A percentile compares a stretch with the other conserved stretches of the same genome.
Evolutionary conservation across 1,140 invertebrate genomes (phyloP).

Genomic region (Drosophila varians): DNA sequence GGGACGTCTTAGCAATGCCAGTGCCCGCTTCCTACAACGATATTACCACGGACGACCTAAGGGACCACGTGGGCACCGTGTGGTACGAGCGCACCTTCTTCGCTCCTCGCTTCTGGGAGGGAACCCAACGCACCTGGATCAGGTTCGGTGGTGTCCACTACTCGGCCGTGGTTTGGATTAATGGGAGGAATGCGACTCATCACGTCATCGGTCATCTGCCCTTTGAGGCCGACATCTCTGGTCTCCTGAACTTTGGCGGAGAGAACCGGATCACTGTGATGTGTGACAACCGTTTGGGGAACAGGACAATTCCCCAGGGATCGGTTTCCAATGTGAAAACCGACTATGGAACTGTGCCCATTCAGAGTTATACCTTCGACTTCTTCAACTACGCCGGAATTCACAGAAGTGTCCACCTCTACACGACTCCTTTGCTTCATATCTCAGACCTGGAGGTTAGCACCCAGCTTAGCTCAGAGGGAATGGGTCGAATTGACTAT

Average conservation of each 20-base stretch:
- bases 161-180: slow-evolving; percentile 94
- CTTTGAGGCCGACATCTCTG: slow-evolving; percentile 93
- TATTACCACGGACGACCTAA: slow-evolving; percentile 91
- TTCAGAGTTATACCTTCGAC: slow-evolving; percentile 96
- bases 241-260: slow-evolving; percentile 87
- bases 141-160: slow-evolving; percentile 96
- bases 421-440: slow-evolving; percentile 91
- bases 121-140: slow-evolving; percentile 89
- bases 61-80: slow-evolving; percentile 97
- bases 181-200: slow-evolving; percentile 89
- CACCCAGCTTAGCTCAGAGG: slow-evolving; percentile 85
- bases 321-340: slow-evolving; percentile 85
- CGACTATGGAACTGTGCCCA: slow-evolving; percentile 87
- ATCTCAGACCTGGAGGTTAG: slow-evolving; percentile 93
- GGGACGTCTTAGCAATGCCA: slow-evolving; percentile 90
- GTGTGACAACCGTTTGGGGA: slow-evolving; percentile 95
- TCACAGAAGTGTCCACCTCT: slow-evolving; percentile 94
- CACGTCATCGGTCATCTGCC: slow-evolving; percentile 98
- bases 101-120: slow-evolving; percentile 89
- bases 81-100: slow-evolving; percentile 95
- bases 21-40: slow-evolving; percentile 98
- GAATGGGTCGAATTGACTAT: slow-evolving; percentile 75
- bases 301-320: slow-evolving; percentile 93
- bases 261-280: slow-evolving; percentile 94
- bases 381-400: slow-evolving; percentile 99